A percentile compares a stretch with the other conserved stretches of the same genome.
Conservation (phyloP, 2,888 invertebrate genomes). For the Andrena minutula region DNA sequence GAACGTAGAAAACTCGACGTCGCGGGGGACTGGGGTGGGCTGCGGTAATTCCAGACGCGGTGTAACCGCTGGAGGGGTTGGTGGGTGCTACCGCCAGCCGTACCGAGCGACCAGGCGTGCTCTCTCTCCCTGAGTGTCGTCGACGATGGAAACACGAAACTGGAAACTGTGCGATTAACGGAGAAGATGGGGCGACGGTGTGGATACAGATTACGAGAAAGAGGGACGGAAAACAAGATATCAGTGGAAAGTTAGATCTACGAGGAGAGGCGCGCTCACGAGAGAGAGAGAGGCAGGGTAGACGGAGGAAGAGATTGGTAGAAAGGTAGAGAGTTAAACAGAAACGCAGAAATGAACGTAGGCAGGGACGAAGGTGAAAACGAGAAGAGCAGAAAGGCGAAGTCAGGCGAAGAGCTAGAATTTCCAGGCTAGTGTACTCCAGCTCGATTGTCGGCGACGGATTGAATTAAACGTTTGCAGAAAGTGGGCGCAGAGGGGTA, state of each 20-base stretch:
- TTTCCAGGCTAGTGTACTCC: conserved; percentile 53
- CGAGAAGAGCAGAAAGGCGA: conserved; percentile 23
- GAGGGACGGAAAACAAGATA: conserved; percentile 35
- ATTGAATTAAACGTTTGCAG: conserved; percentile 71
- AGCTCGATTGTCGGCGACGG: conserved; percentile 72
- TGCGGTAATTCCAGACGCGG: conserved; percentile 65
- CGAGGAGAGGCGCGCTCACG: background rate
- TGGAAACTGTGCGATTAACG: conserved; percentile 65
- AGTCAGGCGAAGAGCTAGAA: conserved; percentile 25
- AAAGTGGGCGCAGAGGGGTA: background rate
- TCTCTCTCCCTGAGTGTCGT: conserved; percentile 49
- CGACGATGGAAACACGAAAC: conserved; percentile 57
- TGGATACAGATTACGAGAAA: conserved; percentile 42
- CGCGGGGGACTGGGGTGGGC: conserved; percentile 33
- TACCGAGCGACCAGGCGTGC: conserved; percentile 46
- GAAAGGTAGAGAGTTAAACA: conserved; percentile 1
- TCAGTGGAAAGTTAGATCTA: conserved; percentile 19
- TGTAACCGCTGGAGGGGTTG: conserved; percentile 55
- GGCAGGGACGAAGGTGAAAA: background rate
- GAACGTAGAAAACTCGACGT: conserved; percentile 4
- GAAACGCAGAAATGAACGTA: background rate
- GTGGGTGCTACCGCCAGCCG: conserved; percentile 43
- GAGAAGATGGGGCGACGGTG: conserved; percentile 10
- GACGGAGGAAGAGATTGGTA: background rate
- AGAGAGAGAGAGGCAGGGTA: too few relatives aligned